phyloP scores from a whole-genome alignment of 2,888 invertebrate species.

The Anarsia innoxiella region DNA sequence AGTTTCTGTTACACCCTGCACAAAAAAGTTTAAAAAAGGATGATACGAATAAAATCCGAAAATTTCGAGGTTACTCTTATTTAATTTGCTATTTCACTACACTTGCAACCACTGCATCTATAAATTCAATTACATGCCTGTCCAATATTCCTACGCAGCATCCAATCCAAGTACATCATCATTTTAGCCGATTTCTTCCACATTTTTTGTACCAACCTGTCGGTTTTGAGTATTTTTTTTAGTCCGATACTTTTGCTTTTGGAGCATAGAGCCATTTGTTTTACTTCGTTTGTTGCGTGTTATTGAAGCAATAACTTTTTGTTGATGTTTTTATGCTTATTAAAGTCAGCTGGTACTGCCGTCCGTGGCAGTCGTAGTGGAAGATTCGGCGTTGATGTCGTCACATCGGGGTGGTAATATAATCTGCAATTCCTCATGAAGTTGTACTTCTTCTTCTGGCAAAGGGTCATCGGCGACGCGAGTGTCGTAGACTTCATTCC shows the following conservation, averaged over 20 bases:
- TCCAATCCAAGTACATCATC: constrained; percentile 42
- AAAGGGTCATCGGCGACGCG: constrained; percentile 39
- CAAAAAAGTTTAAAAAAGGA: no score
- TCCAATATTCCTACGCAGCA: no score
- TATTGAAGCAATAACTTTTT: no score
- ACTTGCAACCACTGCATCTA: no score
- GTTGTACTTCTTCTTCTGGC: constrained; percentile 54
- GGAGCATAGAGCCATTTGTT: constrained; percentile 26
- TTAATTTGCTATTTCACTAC: no score
- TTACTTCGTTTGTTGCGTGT: neutral
- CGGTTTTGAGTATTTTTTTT: constrained; percentile 29
- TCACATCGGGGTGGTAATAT: constrained; percentile 61
- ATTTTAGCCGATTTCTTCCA: constrained; percentile 31
- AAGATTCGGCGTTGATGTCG: constrained; percentile 46
- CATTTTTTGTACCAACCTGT: constrained; percentile 29
- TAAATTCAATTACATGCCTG: no score
- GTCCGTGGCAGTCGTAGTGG: constrained; percentile 30
- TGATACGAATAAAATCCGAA: no score
- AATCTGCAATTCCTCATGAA: constrained; percentile 59
- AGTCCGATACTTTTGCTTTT: constrained; percentile 20
- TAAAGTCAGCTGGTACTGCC: constrained; percentile 19
- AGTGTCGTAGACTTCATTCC: constrained; percentile 44
- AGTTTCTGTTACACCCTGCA: no score
- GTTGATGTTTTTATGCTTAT: no score
- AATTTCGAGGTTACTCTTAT: neutral